Base-by-base conservation (phyloP, 2,113 vertebrate genomes). In the Gobiocypris rarus region DNA sequence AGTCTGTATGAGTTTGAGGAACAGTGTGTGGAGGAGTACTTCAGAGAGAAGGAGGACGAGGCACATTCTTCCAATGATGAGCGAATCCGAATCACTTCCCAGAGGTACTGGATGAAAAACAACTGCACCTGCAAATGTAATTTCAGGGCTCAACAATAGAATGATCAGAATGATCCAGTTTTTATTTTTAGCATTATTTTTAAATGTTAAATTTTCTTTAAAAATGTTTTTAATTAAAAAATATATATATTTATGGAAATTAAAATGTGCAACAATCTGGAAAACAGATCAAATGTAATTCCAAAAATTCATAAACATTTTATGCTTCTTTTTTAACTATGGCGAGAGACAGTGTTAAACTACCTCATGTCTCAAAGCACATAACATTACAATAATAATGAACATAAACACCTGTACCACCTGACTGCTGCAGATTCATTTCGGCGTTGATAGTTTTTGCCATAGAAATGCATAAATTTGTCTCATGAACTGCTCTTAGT, bases 21-120 rank as follows among this genome's bases (percentile, higher is more conserved):
- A 84, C 95, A 99, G 87, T 99, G 97, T 22, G 95, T 99, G 82
- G 97, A 98, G 89, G 96, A 98, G 87, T 97, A 99, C 85, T 99
- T 99, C 87, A 95, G 95, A 26, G 95, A 96, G 87, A 99, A 97
- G 86, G 97, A 99, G 67, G 97, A 99, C 0, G 95, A 97, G 87
- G 91, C 97, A 82, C 97, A 96, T 83, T 98, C 97, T 0, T 99
- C 98, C 38, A 99, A 96, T 11, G 95, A 96, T 2, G 97, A 99
- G 89, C 95, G 97, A 73, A 98, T 99, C 91, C 94, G 97, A 65
- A 96, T 99, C 48, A 99, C 97, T 15, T 70, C 79, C 31, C 79
- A 82, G 65, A 82, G 79, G 79, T 82, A 82, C 63, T 54, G 0
- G 95, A 95, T 48, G 96, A 98, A 92, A 97, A 97, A 97, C 98